Conservation (phyloP, 2,888 invertebrate species). For the Eurois occulta region DNA sequence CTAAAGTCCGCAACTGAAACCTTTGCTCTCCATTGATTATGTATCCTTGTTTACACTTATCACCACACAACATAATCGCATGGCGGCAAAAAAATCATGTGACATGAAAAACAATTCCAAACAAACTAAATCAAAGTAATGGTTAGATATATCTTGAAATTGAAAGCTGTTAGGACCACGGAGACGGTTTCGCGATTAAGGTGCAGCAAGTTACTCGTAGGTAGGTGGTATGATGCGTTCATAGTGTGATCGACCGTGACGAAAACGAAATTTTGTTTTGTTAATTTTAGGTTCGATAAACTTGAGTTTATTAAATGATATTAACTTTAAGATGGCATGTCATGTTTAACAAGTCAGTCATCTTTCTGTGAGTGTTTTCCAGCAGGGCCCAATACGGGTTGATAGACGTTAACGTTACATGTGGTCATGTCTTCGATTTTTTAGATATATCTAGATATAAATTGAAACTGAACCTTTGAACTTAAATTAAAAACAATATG, state of each 20-base stretch:
- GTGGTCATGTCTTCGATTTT: neutral
- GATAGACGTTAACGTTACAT: slow-evolving; percentile 1
- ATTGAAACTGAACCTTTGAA: neutral
- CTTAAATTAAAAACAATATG: slow-evolving; percentile 3
- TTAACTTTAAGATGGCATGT: slow-evolving; percentile 40
- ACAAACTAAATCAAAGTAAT: slow-evolving; percentile 3
- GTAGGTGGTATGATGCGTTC: neutral
- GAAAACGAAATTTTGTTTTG: slow-evolving; percentile 18
- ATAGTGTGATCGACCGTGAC: neutral
- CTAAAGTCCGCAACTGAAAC: neutral
- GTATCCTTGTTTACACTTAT: slow-evolving; percentile 4
- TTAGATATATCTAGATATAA: neutral
- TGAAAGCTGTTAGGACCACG: neutral
- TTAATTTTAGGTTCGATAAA: slow-evolving; percentile 51
- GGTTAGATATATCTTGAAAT: neutral
- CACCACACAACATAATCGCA: neutral
- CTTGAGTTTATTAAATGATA: slow-evolving; percentile 39
- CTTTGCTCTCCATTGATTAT: neutral
- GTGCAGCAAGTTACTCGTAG: neutral
- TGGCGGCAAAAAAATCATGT: neutral
- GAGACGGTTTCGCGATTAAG: slow-evolving; percentile 1
- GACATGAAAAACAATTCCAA: neutral
- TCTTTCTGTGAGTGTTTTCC: neutral
- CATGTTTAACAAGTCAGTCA: neutral
- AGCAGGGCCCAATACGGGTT: neutral